phyloP scores from a whole-genome alignment of 1,140 invertebrate genomes.

The Diabrotica virgifera region DNA sequence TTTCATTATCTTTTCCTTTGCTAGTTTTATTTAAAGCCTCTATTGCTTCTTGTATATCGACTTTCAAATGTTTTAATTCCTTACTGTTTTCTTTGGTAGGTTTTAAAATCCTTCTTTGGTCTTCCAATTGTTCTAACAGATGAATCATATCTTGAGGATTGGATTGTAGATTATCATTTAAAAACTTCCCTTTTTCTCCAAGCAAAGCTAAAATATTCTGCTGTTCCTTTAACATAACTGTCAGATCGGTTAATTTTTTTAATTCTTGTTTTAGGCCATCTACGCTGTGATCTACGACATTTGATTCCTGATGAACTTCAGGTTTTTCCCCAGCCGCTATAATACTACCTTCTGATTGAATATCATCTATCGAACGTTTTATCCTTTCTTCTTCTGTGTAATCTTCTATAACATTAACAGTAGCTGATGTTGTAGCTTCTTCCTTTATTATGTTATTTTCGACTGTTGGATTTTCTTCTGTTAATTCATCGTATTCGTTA shows the following conservation, averaged over 20 bases:
- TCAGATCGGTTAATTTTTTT: constrained; percentile 34
- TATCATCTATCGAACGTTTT: neutral
- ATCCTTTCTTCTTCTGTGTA: constrained; percentile 16
- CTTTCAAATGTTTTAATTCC: constrained; percentile 2
- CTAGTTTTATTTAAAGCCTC: constrained; percentile 10
- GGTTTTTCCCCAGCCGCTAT: neutral
- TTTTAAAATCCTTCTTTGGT: neutral
- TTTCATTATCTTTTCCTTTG: neutral
- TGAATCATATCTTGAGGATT: constrained; percentile 8
- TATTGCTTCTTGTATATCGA: neutral
- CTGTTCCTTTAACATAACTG: constrained; percentile 39
- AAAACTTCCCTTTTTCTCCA: constrained; percentile 1
- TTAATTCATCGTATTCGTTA: neutral
- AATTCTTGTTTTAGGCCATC: constrained; percentile 38
- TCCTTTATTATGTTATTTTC: neutral
- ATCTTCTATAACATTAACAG: constrained; percentile 1
- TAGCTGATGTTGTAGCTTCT: neutral
- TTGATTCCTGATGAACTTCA: neutral
- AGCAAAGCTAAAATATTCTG: constrained; percentile 29
- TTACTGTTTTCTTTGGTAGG: neutral
- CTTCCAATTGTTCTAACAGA: neutral
- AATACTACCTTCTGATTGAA: neutral
- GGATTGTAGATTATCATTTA: neutral
- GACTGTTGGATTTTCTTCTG: neutral
- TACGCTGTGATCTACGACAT: constrained; percentile 27